A percentile compares a stretch with the other conserved stretches of the same genome.
phyloP scores from a whole-genome alignment of 1,140 invertebrate genomes.

The Zaprionus capensis region DNA sequence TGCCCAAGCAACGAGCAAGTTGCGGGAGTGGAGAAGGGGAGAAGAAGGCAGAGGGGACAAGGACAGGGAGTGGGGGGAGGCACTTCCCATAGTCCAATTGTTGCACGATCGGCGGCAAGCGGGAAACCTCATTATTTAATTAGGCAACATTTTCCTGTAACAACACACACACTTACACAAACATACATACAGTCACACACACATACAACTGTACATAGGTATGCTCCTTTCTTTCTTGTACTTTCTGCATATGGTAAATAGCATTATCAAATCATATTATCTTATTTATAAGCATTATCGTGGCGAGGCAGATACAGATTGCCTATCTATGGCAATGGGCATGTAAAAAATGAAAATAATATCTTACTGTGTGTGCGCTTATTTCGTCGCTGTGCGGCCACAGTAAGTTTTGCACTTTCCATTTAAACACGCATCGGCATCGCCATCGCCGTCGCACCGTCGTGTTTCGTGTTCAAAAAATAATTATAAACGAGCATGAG shows the following conservation, averaged over 20 bases:
- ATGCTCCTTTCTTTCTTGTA: conserved; percentile 55
- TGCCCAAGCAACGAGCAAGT: conserved; percentile 42
- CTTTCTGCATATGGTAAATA: conserved; percentile 84
- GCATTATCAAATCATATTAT: conserved; percentile 84
- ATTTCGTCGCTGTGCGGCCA: conserved; percentile 70
- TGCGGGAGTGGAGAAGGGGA: not conserved
- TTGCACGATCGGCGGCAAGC: conserved; percentile 11
- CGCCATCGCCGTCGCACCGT: conserved; percentile 11
- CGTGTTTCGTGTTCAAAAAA: conserved; percentile 20
- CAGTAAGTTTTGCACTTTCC: conserved; percentile 82
- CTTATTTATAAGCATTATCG: conserved; percentile 84
- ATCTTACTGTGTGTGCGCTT: conserved; percentile 72
- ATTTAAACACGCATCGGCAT: conserved; percentile 67
- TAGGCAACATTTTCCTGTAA: conserved; percentile 40
- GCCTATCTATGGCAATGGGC: conserved; percentile 81
- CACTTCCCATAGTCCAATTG: conserved; percentile 28
- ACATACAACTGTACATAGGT: not conserved
- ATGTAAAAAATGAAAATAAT: conserved; percentile 72
- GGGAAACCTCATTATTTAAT: conserved; percentile 37
- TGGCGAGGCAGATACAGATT: conserved; percentile 77
- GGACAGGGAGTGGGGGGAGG: not conserved
- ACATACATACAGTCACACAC: not conserved
- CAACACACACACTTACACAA: conserved; percentile 50
- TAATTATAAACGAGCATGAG: conserved; percentile 30
- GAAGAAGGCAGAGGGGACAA: not conserved